phyloP scores from a whole-genome alignment of 2,113 vertebrate genomes.

The Crotalus tigris region DNA sequence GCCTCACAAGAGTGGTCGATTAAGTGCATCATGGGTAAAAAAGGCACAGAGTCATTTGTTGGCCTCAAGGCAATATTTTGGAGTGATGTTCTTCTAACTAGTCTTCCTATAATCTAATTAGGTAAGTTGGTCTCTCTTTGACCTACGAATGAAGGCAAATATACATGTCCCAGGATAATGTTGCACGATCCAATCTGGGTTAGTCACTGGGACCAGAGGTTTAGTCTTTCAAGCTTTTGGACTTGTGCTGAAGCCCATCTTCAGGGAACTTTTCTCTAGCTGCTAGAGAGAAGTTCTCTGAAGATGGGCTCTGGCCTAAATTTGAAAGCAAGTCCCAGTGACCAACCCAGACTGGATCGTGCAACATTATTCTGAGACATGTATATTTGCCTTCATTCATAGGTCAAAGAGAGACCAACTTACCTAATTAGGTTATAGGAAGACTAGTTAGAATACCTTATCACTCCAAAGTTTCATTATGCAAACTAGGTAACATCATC shows the following conservation, averaged over 20 bases:
- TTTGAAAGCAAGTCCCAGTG: neutral
- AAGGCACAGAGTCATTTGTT: neutral
- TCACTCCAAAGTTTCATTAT: no score
- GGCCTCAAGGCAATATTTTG: neutral
- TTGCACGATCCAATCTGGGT: neutral
- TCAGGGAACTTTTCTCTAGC: neutral
- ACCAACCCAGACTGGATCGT: no score
- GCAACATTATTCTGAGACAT: no score
- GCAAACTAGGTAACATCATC: neutral
- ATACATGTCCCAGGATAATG: neutral
- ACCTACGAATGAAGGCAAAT: neutral
- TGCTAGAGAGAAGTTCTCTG: neutral
- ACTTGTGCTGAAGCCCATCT: neutral
- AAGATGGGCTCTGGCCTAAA: neutral
- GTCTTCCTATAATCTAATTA: neutral
- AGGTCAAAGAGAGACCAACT: no score
- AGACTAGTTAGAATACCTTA: no score
- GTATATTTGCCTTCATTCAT: no score
- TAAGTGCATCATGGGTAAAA: neutral
- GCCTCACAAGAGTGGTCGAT: neutral
- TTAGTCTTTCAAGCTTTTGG: neutral
- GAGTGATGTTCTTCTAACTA: neutral
- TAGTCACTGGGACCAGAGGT: neutral
- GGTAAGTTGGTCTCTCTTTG: neutral
- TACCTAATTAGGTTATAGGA: no score